Base-by-base conservation (phyloP, 2,888 invertebrate genomes). In the Tetropium fuscum region DNA sequence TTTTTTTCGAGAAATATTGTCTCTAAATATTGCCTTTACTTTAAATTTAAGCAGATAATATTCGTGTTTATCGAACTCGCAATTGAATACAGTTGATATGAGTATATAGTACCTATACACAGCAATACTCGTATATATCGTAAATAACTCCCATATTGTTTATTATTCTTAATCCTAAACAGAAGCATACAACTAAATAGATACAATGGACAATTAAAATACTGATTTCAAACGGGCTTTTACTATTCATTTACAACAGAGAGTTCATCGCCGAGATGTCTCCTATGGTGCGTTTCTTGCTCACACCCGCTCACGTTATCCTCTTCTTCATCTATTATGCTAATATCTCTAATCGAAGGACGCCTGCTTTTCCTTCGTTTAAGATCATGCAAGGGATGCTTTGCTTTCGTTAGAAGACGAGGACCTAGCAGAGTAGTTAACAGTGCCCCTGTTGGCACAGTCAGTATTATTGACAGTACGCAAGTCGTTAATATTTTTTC, bases 261-360 rank as follows among this genome's bases (percentile, higher is more conserved):
- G 7, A 51, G 18, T 7, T 51, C 51, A 27, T 38, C 36, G 1
- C 51, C 51, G 0, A 51, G 36, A 40, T 51, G 48, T 7, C 13
- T 6, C 22, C 16, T 57, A 8, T 13, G 13, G 7, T 3, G 8
- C 13, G 8, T 25, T 7, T 22, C 43, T n/a, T 30, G 43, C 6
- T 40, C 58, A 7, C 32, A 51, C 18, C 82, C 82, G 7, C 81
- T 82, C 72, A 82, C 83, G 65, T 90, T 86, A 66, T 92, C 92
- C 72, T 91, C 91, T 76, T 93, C 92, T 76, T 93, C 92, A 74
- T 92, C 91, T 78, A 92, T 92, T 79, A 94, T 92, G 63, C 92
- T 91, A 62, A 94, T 94, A 78, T 93, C 93, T 44, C 93, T 87
- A 55, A 94, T 90, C 0, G 93, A 93, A 2, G 93, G 93, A 57